Evolutionary conservation across 2,797 vertebrate species (phyloP).

Genomic region (Periparus ater): DNA sequence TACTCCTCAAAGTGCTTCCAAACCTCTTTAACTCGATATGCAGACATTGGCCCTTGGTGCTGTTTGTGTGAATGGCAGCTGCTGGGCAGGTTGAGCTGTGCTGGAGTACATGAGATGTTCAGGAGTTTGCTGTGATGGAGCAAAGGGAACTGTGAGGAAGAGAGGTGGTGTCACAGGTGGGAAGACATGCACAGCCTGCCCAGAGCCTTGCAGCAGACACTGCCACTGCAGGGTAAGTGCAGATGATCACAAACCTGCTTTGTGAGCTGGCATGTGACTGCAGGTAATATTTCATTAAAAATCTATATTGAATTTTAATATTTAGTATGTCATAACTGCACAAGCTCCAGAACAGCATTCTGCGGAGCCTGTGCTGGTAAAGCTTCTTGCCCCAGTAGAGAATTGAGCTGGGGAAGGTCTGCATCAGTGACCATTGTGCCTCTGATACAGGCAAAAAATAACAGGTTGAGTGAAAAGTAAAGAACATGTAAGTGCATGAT

Average conservation of each 20-base stretch:
- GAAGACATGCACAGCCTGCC: not conserved
- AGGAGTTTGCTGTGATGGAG: not conserved
- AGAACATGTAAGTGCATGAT: not conserved
- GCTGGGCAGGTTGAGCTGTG: not conserved
- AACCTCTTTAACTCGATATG: not conserved
- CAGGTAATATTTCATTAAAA: not conserved
- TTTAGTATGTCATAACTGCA: not conserved
- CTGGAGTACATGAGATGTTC: rapidly evolving
- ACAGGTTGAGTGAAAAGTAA: not conserved
- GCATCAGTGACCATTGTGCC: not conserved
- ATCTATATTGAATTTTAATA: not conserved
- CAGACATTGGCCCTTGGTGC: not conserved
- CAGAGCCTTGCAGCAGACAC: not conserved
- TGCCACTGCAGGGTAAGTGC: not conserved
- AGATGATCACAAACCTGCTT: not conserved
- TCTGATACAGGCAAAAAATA: not conserved
- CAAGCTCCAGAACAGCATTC: not conserved
- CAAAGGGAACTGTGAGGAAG: rapidly evolving
- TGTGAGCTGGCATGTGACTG: not conserved
- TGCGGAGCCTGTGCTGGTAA: not conserved
- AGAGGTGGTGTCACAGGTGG: not conserved
- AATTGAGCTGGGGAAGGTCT: not conserved
- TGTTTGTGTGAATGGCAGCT: not conserved
- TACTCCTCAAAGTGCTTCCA: not conserved
- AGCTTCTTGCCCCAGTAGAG: not conserved